Evolutionary conservation across 2,888 invertebrate species (phyloP).

Genomic region (Phymatocera aterrima): DNA sequence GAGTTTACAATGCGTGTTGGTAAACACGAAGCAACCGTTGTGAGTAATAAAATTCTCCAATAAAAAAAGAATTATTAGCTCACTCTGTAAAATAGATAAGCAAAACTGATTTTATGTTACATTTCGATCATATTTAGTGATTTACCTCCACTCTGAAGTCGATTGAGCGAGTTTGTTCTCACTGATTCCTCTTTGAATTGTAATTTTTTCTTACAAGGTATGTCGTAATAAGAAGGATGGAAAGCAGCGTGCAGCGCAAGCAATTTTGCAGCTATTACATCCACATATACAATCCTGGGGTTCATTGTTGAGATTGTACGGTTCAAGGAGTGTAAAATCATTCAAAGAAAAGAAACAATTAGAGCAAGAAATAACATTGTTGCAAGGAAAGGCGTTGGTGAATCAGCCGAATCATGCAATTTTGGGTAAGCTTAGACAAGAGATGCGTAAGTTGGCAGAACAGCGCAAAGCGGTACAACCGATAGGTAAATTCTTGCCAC

Average conservation of each 20-base stretch:
- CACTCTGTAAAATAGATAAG: neutral
- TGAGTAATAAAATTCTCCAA: constrained; percentile 54
- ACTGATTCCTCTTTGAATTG: neutral
- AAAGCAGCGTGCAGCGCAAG: constrained; percentile 96
- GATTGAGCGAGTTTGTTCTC: neutral
- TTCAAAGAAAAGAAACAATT: constrained; percentile 95
- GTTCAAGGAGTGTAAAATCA: constrained; percentile 92
- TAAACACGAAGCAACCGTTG: constrained; percentile 91
- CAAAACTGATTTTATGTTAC: neutral
- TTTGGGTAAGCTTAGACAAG: constrained; percentile 87
- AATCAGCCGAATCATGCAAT: constrained; percentile 96
- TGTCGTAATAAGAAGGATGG: constrained; percentile 98
- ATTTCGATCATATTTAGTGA: neutral
- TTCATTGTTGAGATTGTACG: constrained; percentile 93
- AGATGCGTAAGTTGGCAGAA: constrained; percentile 87
- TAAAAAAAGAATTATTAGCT: neutral
- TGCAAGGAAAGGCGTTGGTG: constrained; percentile 91
- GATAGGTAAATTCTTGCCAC: constrained; percentile 80
- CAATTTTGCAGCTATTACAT: constrained; percentile 92
- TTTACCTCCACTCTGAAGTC: neutral
- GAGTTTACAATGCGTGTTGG: constrained; percentile 97
- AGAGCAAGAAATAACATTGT: constrained; percentile 93
- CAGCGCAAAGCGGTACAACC: constrained; percentile 77
- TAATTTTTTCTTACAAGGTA: too few species aligned
- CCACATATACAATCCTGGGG: constrained; percentile 98